Conservation (phyloP, 2,113 vertebrate species). For the Sylvietta virens region DNA sequence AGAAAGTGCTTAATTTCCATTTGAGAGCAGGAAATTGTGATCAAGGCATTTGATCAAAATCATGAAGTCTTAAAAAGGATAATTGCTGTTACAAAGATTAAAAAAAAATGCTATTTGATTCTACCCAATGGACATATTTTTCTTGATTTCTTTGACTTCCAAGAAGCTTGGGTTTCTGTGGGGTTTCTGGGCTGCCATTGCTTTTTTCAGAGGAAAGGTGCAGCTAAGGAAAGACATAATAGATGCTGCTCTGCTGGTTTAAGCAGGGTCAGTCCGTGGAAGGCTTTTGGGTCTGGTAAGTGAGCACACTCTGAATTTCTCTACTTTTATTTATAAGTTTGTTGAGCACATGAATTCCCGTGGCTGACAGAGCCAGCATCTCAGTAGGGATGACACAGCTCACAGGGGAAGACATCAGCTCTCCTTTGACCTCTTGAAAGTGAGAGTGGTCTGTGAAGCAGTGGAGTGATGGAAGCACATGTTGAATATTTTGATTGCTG, state of each 20-base stretch:
- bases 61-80: background rate
- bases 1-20: background rate
- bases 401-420: background rate
- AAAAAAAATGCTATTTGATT: background rate
- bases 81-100: background rate
- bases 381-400: background rate
- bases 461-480: background rate
- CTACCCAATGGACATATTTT: background rate
- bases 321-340: background rate
- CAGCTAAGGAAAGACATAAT: background rate
- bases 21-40: background rate
- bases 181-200: background rate
- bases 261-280: background rate
- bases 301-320: background rate
- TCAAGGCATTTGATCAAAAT: background rate
- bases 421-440: background rate
- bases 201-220: background rate
- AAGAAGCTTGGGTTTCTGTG: background rate
- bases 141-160: background rate
- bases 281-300: background rate
- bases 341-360: fast-evolving
- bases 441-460: background rate
- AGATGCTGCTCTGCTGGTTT: background rate
- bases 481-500: background rate
- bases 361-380: background rate